phyloP scores from a whole-genome alignment of 2,888 invertebrate species.

The Sabatieria punctata region DNA sequence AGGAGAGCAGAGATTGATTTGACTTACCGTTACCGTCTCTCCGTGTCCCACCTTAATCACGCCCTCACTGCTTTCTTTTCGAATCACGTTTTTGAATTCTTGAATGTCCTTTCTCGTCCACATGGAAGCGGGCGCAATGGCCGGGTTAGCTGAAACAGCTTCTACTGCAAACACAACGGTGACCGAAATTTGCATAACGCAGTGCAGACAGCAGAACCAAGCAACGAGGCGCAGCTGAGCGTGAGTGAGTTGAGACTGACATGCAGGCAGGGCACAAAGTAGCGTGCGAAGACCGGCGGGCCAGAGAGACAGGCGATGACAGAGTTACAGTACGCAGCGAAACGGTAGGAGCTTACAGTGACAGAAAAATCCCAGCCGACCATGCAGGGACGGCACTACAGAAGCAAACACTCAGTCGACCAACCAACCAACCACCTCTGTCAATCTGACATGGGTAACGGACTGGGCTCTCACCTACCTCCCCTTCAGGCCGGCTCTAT shows the following conservation, averaged over 20 bases:
- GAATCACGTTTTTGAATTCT: constrained; percentile 72
- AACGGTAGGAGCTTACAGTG: constrained; percentile 21
- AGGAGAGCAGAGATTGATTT: too few relatives aligned
- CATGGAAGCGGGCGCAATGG: constrained; percentile 56
- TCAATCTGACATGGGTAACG: too few relatives aligned
- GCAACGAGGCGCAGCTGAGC: too few relatives aligned
- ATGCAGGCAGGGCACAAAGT: too few relatives aligned
- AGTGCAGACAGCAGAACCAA: background rate
- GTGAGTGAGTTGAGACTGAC: too few relatives aligned
- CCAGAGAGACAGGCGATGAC: too few relatives aligned
- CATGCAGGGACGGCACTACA: constrained; percentile 29
- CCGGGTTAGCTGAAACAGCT: constrained; percentile 26
- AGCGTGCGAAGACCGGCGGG: too few relatives aligned
- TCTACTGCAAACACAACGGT: background rate
- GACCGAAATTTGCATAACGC: background rate
- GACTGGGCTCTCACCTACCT: too few relatives aligned
- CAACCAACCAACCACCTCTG: too few relatives aligned
- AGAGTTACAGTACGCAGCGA: background rate
- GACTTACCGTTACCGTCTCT: constrained; percentile 72
- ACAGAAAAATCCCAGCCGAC: constrained; percentile 30
- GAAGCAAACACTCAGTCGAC: too few relatives aligned
- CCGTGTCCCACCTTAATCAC: constrained; percentile 84
- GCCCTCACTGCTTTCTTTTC: constrained; percentile 62
- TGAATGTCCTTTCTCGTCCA: constrained; percentile 81
- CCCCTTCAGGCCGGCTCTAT: too few relatives aligned